Base-by-base conservation (phyloP, 2,888 invertebrate species). In the Zygaena filipendulae region DNA sequence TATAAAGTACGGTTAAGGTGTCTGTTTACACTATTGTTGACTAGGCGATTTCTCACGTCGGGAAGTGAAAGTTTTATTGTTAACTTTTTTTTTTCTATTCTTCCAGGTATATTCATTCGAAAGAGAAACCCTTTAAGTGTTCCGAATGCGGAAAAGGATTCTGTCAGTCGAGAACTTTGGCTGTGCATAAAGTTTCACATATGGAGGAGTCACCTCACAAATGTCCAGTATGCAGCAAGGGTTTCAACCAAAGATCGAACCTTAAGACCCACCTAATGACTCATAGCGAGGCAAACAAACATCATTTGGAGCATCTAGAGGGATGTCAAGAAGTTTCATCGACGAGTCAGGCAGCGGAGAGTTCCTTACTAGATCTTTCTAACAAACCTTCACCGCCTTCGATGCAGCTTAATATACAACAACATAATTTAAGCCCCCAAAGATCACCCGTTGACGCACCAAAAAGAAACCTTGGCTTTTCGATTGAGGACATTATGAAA, bases 101-200 rank as follows among this genome's bases (percentile, higher is more conserved):
- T 80, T 81, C 31, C 82, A 95, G 95, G 61, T 98, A 97, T 77
- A 98, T 97, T 42, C 98, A 98, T 77, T 95, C 95, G 42, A 97
- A 97, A 61, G 96, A 97, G 71, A 98, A 98, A 66, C 98, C 98
- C 0, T 98, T 97, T 80, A 97, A 96, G 59, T 99, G 98, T 68
- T 86, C 85, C 3, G 92, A 96, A 49, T 98, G 98, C 66, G 96
- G 96, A 23, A 98, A 98, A 74, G 98, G 98, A 3, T 98, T 99
- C 74, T 99, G 98, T 63, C 98, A 98, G 61, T 93, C 95, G 11
- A 84, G 98, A 27, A 98, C 98, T 0, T 79, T 98, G 43, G 95
- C 97, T 2, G 97, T 97, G 2, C 98, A 98, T 79, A 92, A 92
- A 67, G 93, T 95, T 40, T 85, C 95, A 14, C 96, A 96, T 60